A percentile compares a stretch with the other conserved stretches of the same genome.
These are phyloP conservation scores for Myotis vivesi DNA, from an alignment of 2,797 vertebrate species.

Conservation along the genomic window DNA sequence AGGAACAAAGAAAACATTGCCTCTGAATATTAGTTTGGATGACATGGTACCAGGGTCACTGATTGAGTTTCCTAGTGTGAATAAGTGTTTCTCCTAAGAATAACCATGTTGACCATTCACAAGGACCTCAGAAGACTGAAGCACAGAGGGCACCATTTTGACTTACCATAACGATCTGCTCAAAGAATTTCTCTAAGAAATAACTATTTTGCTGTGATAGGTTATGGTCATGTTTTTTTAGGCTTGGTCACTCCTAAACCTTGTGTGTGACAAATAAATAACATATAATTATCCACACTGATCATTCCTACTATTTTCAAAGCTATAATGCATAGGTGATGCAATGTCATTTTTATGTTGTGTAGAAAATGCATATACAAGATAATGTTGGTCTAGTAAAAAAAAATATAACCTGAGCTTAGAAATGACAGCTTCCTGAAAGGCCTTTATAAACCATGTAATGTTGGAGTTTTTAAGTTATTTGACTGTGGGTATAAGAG, in stretches of 20 bases:
- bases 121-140: neutral
- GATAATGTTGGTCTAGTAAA: neutral
- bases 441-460: neutral
- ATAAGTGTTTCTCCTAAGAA: neutral
- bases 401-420: neutral
- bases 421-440: neutral
- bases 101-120: neutral
- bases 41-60: neutral
- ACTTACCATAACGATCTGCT: neutral
- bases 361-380: neutral
- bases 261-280: neutral
- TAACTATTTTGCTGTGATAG: neutral
- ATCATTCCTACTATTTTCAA: slow-evolving; percentile 9
- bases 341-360: neutral
- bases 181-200: neutral
- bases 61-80: neutral
- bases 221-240: neutral
- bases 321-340: neutral
- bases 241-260: neutral
- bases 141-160: neutral
- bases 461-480: neutral
- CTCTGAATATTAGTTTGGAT: neutral
- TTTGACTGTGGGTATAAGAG: neutral
- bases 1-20: neutral
- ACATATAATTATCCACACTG: neutral